Conservation (phyloP, 1,140 invertebrate species). For the Cataglyphis hispanica region DNA sequence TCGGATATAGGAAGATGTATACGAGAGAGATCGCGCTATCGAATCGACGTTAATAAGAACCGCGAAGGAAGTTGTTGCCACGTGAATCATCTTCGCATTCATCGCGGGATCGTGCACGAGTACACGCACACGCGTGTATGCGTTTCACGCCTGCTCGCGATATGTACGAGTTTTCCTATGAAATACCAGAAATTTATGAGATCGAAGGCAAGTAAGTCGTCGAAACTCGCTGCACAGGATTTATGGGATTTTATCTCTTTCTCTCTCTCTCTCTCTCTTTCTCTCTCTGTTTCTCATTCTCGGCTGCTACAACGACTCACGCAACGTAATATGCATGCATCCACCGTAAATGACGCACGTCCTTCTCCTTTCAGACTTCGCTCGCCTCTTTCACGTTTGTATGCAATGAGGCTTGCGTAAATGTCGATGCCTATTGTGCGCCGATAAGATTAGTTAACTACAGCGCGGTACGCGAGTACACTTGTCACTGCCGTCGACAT, state of each 20-base stretch:
- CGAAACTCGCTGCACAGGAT: conserved; percentile 64
- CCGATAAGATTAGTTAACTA: conserved; percentile 51
- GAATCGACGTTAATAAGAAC: conserved; percentile 48
- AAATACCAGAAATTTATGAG: conserved; percentile 64
- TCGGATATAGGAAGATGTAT: not conserved
- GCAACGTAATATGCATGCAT: conserved; percentile 66
- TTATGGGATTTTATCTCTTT: conserved; percentile 35
- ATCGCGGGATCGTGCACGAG: not conserved
- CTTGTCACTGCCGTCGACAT: conserved; percentile 40
- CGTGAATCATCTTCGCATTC: conserved; percentile 5
- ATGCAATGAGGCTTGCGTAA: conserved; percentile 32
- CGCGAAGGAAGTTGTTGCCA: not conserved
- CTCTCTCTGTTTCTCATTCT: not conserved
- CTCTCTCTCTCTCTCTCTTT: too few species aligned
- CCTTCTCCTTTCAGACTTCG: conserved; percentile 45
- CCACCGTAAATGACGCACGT: conserved; percentile 58
- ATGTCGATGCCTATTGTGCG: conserved; percentile 48
- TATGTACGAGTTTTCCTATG: not conserved
- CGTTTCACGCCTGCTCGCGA: not conserved
- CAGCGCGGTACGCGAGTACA: conserved; percentile 8
- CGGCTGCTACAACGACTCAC: conserved; percentile 19
- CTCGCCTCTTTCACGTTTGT: conserved; percentile 47
- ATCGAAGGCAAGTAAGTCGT: conserved; percentile 68
- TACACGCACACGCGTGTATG: not conserved
- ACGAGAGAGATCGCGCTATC: conserved; percentile 45